A percentile compares a stretch with the other conserved stretches of the same genome.
Evolutionary conservation across 2,888 invertebrate species (phyloP).

Genomic region (Chironomus tentans): DNA sequence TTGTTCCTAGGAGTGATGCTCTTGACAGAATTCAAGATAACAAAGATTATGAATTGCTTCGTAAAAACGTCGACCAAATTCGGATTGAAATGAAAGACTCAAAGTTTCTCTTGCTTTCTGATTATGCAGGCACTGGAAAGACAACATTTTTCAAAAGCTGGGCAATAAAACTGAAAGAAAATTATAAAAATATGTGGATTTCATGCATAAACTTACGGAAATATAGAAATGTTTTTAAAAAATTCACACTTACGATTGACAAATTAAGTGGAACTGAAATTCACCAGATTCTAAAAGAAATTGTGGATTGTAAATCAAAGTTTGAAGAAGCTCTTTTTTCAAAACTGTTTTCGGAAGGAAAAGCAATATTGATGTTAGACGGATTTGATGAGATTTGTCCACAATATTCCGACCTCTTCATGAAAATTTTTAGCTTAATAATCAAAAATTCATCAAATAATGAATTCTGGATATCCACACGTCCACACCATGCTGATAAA

Average conservation of each 20-base stretch:
- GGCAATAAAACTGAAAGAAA: background rate
- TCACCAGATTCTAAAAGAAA: background rate
- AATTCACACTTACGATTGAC: too few relatives aligned
- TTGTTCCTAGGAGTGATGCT: background rate
- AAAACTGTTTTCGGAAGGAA: background rate
- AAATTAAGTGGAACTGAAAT: background rate
- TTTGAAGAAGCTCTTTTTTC: background rate
- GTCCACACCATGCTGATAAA: background rate
- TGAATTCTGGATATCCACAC: background rate
- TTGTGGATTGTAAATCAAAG: background rate
- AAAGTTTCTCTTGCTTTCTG: background rate
- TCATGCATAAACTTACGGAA: background rate
- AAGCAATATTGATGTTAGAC: background rate
- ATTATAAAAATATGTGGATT: background rate
- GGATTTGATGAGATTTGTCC: background rate
- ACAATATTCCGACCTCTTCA: background rate
- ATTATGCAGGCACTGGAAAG: background rate
- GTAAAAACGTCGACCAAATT: background rate
- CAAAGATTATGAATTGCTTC: too few relatives aligned
- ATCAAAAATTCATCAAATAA: background rate
- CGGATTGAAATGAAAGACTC: background rate
- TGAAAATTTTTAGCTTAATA: background rate
- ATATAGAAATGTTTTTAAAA: background rate
- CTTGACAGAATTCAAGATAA: too few relatives aligned
- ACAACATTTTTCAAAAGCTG: background rate